These are phyloP conservation scores for Pelagia noctiluca DNA, from an alignment of 30 jellyfish, hydroid and myxozoan species.

Conservation along the genomic window DNA sequence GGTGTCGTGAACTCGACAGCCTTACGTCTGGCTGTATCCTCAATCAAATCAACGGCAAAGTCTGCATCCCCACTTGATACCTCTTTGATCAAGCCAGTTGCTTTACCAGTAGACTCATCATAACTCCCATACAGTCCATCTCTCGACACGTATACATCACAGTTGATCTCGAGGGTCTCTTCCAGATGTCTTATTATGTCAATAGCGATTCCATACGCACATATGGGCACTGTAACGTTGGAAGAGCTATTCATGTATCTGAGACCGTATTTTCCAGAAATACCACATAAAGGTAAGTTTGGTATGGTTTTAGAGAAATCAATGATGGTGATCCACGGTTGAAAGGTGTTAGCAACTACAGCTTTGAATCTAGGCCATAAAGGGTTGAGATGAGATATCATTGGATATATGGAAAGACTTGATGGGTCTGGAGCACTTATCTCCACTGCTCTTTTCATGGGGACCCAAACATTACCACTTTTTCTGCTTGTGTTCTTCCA, in stretches of 20 bases:
- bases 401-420: too few relatives aligned
- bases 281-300: background rate
- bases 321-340: background rate
- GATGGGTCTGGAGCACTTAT: background rate
- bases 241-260: background rate
- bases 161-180: background rate
- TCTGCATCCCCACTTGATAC: background rate
- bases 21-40: background rate
- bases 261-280: background rate
- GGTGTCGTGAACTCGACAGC: constrained; percentile 3
- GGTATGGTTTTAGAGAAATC: background rate
- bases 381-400: too few relatives aligned
- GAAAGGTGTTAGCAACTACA: background rate
- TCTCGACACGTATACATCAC: background rate
- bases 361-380: background rate
- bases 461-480: background rate
- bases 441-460: too few relatives aligned
- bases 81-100: background rate
- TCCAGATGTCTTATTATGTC: background rate
- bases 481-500: background rate
- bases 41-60: constrained; percentile 1
- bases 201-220: background rate
- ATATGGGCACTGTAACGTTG: background rate
- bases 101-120: background rate
- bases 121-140: constrained; percentile 11